Evolutionary conservation across 1,140 invertebrate genomes (phyloP), one percentile per base, ranked within the genome.

Genomic region (Drosophila persimilis): DNA sequence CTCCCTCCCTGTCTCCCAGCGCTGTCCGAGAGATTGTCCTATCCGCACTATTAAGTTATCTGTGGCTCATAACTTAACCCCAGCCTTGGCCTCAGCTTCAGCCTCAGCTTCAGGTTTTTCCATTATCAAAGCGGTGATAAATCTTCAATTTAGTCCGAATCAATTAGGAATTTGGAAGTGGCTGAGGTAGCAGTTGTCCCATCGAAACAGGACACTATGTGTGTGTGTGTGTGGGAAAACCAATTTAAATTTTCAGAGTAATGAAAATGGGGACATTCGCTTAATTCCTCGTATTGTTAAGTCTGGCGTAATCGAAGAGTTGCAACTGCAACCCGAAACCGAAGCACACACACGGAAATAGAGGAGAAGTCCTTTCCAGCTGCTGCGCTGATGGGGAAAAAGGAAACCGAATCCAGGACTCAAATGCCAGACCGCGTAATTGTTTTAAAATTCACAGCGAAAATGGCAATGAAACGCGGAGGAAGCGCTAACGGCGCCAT

Each of bases 361-460:
- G 35, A 39, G 35, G 39, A 7, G 6, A 65, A 64, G 8, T 31
- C 31, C 31, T 31, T 7, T 31, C 2, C 2, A 3, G 31, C 20
- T 20, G 20, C 20, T 2, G 20, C 20, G 20, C 29, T 29, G 7
- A 29, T 29, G 31, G 11, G 35, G 9, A 13, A 11, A 39, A 39
- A 13, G 9, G 9, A 5, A 13, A 52, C 24, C 45, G 47, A 53
- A 55, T 51, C 58, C 73, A 71, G 73, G 35, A 78, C 77, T 80
- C 83, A 83, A 88, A 88, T 86, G 66, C 72, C 41, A 88, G 59
- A 83, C 83, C 83, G 67, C 78, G 83, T 86, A 86, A 86, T 86
- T 83, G 83, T 88, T 88, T 86, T 88, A 88, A 86, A 86, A 88
- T 79, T 71, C 75, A 77, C 73, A 76, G 67, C 41, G 63, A 62